Conservation (phyloP, 2,888 invertebrate genomes). For the Volucella zonaria region DNA sequence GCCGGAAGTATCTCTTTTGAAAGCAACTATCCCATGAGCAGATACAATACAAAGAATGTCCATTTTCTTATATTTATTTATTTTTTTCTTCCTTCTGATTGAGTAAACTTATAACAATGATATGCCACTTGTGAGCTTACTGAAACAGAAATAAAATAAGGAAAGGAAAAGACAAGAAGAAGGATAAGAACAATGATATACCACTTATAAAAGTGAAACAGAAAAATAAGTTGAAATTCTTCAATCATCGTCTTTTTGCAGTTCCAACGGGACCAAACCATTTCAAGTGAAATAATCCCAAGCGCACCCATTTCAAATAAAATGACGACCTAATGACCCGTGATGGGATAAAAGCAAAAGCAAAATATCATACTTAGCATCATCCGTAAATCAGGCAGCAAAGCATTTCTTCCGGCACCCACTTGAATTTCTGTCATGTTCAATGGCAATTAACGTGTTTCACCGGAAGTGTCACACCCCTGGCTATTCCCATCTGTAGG, state of each 20-base stretch:
- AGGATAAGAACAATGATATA: slow-evolving; percentile 25
- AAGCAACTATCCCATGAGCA: slow-evolving; percentile 5
- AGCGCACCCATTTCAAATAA: slow-evolving; percentile 69
- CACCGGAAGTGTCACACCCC: slow-evolving; percentile 59
- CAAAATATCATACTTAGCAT: slow-evolving; percentile 46
- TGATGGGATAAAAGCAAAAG: slow-evolving; percentile 71
- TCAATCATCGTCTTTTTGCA: slow-evolving; percentile 57
- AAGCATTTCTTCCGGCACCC: slow-evolving; percentile 64
- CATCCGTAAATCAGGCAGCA: slow-evolving; percentile 56
- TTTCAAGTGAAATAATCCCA: slow-evolving; percentile 66
- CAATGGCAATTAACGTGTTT: slow-evolving; percentile 71
- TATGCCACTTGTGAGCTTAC: slow-evolving; percentile 41
- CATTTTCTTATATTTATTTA: slow-evolving; percentile 51
- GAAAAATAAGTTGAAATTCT: slow-evolving; percentile 35
- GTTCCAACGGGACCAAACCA: slow-evolving; percentile 26
- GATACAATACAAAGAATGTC: slow-evolving; percentile 8
- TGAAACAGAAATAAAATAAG: slow-evolving; percentile 33
- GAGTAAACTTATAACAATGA: slow-evolving; percentile 59
- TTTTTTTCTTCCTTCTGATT: slow-evolving; percentile 60
- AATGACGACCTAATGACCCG: slow-evolving; percentile 67
- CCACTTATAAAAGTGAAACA: slow-evolving; percentile 49
- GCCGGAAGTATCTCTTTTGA: slow-evolving; percentile 39
- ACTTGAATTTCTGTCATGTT: slow-evolving; percentile 71
- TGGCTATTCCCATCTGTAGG: neutral
- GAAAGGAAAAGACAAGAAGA: neutral